These are phyloP conservation scores for Ceramica pisi DNA, from an alignment of 2,888 invertebrate species.

Conservation along the genomic window DNA sequence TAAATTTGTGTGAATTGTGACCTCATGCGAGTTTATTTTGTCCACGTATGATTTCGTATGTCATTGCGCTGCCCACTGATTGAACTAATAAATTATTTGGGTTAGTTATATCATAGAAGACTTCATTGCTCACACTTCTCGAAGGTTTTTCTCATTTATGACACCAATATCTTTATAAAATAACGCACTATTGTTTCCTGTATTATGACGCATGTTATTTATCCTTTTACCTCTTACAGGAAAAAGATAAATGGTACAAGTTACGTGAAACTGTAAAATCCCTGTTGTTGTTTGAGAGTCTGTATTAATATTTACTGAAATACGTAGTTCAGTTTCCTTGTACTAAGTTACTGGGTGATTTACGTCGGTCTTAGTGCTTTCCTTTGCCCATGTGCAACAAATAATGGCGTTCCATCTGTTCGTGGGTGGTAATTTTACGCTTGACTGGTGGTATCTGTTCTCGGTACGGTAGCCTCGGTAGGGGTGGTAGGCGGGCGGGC, in stretches of 20 bases:
- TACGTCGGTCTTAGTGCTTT: neutral
- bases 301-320: conserved; percentile 10
- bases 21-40: conserved; percentile 23
- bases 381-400: neutral
- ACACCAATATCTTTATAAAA: neutral
- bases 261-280: conserved; percentile 16
- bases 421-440: conserved; percentile 51
- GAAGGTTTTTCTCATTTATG: conserved; percentile 25
- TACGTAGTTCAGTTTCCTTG: conserved; percentile 24
- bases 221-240: neutral
- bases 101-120: conserved; percentile 19
- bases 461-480: conserved; percentile 21
- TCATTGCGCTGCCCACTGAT: conserved; percentile 13
- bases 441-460: conserved; percentile 36
- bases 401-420: conserved; percentile 26
- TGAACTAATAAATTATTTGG: conserved; percentile 11
- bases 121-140: conserved; percentile 19
- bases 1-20: conserved; percentile 26
- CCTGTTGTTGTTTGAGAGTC: conserved; percentile 3
- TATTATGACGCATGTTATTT: conserved; percentile 15
- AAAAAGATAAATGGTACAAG: neutral
- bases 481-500: conserved; percentile 48
- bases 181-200: conserved; percentile 1
- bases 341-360: conserved; percentile 4
- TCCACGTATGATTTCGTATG: conserved; percentile 16